A percentile compares a stretch with the other conserved stretches of the same genome.
Evolutionary conservation across 37 sponge, comb jelly and placozoan genomes (phyloP).

Genomic region (Eunapius fragilis): DNA sequence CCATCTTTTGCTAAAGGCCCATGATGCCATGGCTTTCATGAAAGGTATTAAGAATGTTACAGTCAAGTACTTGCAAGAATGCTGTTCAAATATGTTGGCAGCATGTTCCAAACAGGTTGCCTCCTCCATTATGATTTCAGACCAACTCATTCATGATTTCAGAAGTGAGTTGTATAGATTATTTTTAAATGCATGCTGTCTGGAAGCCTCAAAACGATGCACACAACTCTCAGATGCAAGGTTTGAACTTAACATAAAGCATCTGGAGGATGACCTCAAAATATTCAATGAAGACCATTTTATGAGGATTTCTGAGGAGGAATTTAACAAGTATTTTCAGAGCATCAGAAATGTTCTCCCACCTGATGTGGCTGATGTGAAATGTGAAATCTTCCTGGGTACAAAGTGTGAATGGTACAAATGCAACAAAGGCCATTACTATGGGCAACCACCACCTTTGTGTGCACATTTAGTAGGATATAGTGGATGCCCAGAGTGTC

Average conservation of each 20-base stretch:
- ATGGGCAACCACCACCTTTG: background rate
- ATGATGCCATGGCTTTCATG: no score
- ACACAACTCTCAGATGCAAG: background rate
- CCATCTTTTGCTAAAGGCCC: no score
- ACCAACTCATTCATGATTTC: conserved; percentile 21
- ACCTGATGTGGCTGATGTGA: background rate
- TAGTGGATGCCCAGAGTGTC: no score
- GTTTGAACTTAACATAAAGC: background rate
- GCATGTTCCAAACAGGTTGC: background rate
- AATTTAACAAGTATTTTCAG: background rate
- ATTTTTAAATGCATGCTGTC: background rate
- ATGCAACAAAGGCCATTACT: background rate
- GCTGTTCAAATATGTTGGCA: background rate
- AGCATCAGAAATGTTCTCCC: background rate
- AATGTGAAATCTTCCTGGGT: background rate
- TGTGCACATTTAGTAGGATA: no score
- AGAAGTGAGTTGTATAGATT: conserved; percentile 15
- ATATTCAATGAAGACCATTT: background rate
- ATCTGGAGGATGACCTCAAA: background rate
- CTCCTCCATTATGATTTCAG: background rate
- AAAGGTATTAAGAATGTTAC: background rate
- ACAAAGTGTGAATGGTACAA: background rate
- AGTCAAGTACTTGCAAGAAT: background rate
- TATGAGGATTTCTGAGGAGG: background rate
- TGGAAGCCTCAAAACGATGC: background rate